phyloP scores from a whole-genome alignment of 2,113 vertebrate species.

The Forbesichthys papilliferus region DNA sequence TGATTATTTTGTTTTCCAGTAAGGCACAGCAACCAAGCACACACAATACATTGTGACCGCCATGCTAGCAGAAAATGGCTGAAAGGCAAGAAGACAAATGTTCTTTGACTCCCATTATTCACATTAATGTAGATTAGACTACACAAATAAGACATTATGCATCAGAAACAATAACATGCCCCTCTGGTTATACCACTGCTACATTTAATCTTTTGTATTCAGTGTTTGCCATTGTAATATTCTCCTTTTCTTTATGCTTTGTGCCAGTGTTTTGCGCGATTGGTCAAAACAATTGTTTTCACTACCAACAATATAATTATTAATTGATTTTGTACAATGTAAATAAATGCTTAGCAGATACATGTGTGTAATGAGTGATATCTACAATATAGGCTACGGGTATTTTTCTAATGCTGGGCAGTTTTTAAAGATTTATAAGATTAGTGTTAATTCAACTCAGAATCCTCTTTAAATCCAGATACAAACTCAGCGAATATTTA shows the following conservation, averaged over 20 bases:
- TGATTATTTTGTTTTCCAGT: too few relatives aligned
- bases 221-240: too few relatives aligned
- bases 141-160: neutral
- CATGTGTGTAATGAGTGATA: neutral
- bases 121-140: conserved; percentile 6
- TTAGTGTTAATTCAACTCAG: too few relatives aligned
- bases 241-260: too few relatives aligned
- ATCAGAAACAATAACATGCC: too few relatives aligned
- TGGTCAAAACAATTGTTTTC: conserved; percentile 5
- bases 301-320: conserved; percentile 2
- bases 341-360: neutral
- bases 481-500: neutral
- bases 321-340: conserved; percentile 6
- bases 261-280: neutral
- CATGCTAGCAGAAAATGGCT: too few relatives aligned
- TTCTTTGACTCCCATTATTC: neutral
- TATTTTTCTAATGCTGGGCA: too few relatives aligned
- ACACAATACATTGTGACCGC: neutral
- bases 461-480: neutral
- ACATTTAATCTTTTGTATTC: too few relatives aligned
- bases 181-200: too few relatives aligned
- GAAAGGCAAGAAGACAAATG: neutral
- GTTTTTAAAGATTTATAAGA: too few relatives aligned
- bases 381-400: neutral
- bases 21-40: too few relatives aligned